Evolutionary conservation across 2,113 vertebrate species (phyloP), one percentile per base, ranked within the genome.

Genomic region (Hyperopisus bebe): DNA sequence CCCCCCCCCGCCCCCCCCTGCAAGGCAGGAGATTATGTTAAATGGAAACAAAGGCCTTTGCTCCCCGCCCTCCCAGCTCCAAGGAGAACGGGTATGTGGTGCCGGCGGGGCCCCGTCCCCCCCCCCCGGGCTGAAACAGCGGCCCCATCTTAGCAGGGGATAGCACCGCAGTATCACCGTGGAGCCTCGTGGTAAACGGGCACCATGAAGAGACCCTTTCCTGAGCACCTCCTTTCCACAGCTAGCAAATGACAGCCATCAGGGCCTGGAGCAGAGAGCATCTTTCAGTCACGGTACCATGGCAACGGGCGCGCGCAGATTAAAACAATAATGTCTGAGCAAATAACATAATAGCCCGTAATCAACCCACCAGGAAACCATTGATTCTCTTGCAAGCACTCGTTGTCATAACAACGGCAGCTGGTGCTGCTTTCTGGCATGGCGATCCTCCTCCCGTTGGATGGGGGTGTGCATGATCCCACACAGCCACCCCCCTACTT

Each of bases 361-460:
- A 94, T 94, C 93, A 94, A 92, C 90, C 82, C 93, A 91, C 91
- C 90, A 87, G 93, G 91, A 93, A 91, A 91, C 91, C 90, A 88
- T 89, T 84, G 87, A 90, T 90, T 91, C 90, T 88, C 88, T 88
- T 90, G 90, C 92, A 93, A 92, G 91, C 84, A 44, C 90, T 89
- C 91, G 92, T 94, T 92, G 91, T 92, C 92, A 94, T 94, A 93
- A 94, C 91, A 93, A 94, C 92, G 70, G 92, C 91, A 92, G 89
- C 92, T 92, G 91, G 90, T 90, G 66, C 89, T 88, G 88, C 83
- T 88, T 88, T 74, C 88, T 86, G 55, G 86, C 85, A 87, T 55
- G 24, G 21, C 6, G n/a, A 87, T 19, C 85, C 85, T 87, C 50
- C 85, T 50, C 11, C 15, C 13, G 19, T 86, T 0, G 84, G 27